phyloP scores from a whole-genome alignment of 1,140 invertebrate genomes.

The Thereuonema tuberculata region DNA sequence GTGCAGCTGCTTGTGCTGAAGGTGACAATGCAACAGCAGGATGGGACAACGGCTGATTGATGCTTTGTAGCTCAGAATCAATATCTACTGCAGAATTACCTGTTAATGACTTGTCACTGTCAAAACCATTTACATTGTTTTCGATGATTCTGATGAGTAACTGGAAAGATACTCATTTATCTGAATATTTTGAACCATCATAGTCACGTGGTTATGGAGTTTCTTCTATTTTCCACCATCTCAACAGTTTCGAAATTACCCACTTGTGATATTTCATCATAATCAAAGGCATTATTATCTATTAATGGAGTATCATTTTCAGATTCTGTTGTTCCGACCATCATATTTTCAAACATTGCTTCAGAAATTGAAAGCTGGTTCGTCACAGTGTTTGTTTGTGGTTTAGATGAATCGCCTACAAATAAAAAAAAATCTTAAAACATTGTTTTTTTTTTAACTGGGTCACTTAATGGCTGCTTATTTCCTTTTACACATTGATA shows the following conservation, averaged over 20 bases:
- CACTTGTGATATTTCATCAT: background rate
- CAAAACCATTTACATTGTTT: background rate
- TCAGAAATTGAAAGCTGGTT: background rate
- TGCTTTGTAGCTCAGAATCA: background rate
- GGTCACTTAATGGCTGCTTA: too few relatives aligned
- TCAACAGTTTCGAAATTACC: background rate
- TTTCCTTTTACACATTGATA: too few relatives aligned
- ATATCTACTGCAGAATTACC: background rate
- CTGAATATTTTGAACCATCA: background rate
- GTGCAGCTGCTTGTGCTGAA: background rate
- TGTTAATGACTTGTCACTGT: background rate
- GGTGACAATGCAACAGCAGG: background rate
- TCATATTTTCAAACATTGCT: background rate
- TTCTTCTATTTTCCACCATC: background rate
- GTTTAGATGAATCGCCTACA: background rate
- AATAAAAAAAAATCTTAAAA: too few relatives aligned
- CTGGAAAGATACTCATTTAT: background rate
- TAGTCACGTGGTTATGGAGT: background rate
- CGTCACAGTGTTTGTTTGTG: background rate
- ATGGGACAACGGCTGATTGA: background rate
- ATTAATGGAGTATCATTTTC: too few relatives aligned
- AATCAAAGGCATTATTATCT: background rate
- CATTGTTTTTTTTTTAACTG: too few relatives aligned
- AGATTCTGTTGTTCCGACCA: background rate
- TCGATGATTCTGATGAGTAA: background rate